Evolutionary conservation across 2,113 vertebrate species (phyloP).

Genomic region (Engystomops pustulosus): DNA sequence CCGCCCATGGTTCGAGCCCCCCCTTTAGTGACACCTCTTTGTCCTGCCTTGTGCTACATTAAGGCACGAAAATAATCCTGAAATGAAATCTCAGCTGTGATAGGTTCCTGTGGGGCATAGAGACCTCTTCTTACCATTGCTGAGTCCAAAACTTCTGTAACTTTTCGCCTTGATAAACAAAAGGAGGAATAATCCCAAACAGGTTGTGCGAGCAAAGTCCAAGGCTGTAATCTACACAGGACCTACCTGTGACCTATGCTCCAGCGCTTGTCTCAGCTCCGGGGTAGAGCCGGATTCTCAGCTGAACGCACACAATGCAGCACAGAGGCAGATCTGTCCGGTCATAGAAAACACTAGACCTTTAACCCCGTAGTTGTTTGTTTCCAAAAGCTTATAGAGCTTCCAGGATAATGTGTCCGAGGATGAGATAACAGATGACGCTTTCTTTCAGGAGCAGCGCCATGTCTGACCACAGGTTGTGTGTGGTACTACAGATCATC

Average conservation of each 20-base stretch:
- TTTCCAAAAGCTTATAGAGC: background rate
- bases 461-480: too few species aligned
- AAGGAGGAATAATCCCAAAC: background rate
- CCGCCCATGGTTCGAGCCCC: too few species aligned
- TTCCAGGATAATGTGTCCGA: too few species aligned
- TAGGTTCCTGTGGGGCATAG: too few species aligned
- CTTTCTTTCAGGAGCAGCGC: too few species aligned
- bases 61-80: too few species aligned
- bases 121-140: too few species aligned
- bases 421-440: too few species aligned
- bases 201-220: constrained; percentile 19
- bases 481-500: too few species aligned
- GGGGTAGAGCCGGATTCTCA: background rate
- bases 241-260: background rate
- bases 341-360: background rate
- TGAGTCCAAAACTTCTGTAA: background rate
- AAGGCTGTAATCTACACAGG: background rate
- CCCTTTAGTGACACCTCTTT: too few species aligned
- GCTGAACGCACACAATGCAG: background rate
- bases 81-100: too few species aligned
- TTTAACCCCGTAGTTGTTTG: background rate
- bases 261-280: background rate
- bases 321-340: background rate
- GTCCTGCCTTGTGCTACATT: too few species aligned
- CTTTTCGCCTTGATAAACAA: background rate